Evolutionary conservation across 2,888 invertebrate species (phyloP), one percentile per base, ranked within the genome.

Genomic region (Nomada fabriciana): DNA sequence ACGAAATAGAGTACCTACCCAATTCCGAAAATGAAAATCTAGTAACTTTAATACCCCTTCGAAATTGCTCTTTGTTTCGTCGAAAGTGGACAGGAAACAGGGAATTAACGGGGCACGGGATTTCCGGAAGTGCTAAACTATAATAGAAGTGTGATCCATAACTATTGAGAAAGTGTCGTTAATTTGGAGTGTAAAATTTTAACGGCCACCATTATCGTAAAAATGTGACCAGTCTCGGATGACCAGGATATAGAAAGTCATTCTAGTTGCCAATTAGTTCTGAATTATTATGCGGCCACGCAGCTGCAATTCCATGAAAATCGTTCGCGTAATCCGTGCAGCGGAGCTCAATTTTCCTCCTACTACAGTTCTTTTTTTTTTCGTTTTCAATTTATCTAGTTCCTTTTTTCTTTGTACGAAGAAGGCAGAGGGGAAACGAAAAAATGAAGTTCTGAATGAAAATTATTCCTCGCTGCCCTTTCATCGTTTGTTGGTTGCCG

Each of bases 261-360:
- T 86, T 86, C 60, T 47, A 23, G 60, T 63, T n/a, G 76, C 71
- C 86, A 85, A 86, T 85, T 85, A 85, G 80, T 60, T 69, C 42
- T 76, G 83, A 85, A 76, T 85, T 86, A 79, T 86, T 76, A 71
- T 71, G 36, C 73, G 20, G 65, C 52, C 69, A 77, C 75, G 73
- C 70, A 76, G 70, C 68, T 71, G 74, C 76, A 83, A 83, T 85
- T 85, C 65, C 76, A 57, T 69, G 79, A 67, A 70, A 86, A 85
- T 85, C 86, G 76, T 69, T 60, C 67, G 18, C 47, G 72, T 85
- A 85, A 83, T 83, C 85, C 73, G 25, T 18, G 36, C 15, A 47
- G 20, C 43, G n/a, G n/a, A 42, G n/a, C 13, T 10, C 10, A 7
- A 7, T 23, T 20, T 36, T 29, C 42, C 18, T 52, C 11, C 47